Percentiles rank a stretch among this genome's conserved stretches.
phyloP scores from a whole-genome alignment of 2,888 invertebrate genomes.

The Bursaphelenchus okinawaensis region DNA sequence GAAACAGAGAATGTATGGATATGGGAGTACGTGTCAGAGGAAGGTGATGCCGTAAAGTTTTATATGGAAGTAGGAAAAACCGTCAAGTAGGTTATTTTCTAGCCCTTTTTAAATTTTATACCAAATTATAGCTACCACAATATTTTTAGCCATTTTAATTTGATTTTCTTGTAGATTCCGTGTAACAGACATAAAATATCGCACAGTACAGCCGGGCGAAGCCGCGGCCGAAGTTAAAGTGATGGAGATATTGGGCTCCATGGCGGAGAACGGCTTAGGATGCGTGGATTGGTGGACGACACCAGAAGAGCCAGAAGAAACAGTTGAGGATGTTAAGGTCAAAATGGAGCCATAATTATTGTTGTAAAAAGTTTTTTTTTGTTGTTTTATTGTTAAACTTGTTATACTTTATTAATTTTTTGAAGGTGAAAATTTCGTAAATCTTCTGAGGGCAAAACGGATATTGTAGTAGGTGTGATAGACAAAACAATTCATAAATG shows the following conservation, averaged over 20 bases:
- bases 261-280: conserved; percentile 49
- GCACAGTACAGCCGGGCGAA: conserved; percentile 23
- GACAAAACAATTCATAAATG: too few species aligned
- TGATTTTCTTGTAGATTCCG: conserved; percentile 20
- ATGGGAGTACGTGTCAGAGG: conserved; percentile 21
- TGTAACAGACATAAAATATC: conserved; percentile 18
- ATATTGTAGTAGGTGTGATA: too few species aligned
- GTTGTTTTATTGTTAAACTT: too few species aligned
- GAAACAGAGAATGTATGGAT: conserved; percentile 28
- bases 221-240: conserved; percentile 12
- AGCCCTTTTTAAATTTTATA: too few species aligned
- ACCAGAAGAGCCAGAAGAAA: conserved; percentile 23
- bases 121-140: too few species aligned
- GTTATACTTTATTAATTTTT: too few species aligned
- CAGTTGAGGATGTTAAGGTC: too few species aligned
- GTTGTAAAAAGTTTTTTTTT: too few species aligned
- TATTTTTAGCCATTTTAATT: background rate
- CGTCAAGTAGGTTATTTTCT: conserved; percentile 13
- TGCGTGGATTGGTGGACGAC: conserved; percentile 47
- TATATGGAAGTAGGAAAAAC: conserved; percentile 30
- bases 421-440: too few species aligned
- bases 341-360: too few species aligned
- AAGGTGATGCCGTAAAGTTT: conserved; percentile 14
- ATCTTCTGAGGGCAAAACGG: too few species aligned
- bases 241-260: conserved; percentile 29